Conservation (phyloP, 2,797 vertebrate genomes). For the Myotis planiceps region DNA sequence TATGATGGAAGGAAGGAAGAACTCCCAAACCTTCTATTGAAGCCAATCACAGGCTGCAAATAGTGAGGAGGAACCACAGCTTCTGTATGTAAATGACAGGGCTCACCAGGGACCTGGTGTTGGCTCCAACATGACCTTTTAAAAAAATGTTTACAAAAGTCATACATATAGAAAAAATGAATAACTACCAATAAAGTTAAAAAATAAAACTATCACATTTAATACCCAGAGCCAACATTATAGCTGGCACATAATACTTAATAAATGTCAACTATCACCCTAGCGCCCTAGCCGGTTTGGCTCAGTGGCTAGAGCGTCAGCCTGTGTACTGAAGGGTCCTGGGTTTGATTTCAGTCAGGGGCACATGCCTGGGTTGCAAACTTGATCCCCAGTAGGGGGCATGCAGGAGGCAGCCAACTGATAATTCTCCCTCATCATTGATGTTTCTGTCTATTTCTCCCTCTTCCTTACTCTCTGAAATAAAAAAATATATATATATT, state of each 20-base stretch:
- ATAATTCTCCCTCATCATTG: too few relatives aligned
- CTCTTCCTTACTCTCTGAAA: neutral
- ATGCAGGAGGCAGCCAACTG: too few relatives aligned
- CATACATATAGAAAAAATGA: neutral
- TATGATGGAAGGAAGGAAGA: neutral
- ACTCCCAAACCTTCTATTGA: neutral
- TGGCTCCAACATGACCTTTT: neutral
- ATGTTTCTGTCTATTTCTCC: too few relatives aligned
- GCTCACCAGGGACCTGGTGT: neutral
- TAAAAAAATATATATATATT: neutral
- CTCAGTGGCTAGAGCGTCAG: too few relatives aligned
- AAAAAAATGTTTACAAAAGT: neutral
- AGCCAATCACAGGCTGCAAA: neutral
- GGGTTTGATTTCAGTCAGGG: too few relatives aligned
- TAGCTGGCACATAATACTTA: neutral
- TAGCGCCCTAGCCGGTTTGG: too few relatives aligned
- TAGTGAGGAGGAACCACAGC: neutral
- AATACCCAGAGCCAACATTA: constrained; percentile 13
- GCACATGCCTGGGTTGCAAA: too few relatives aligned
- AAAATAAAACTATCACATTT: neutral
- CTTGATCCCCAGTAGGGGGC: too few relatives aligned
- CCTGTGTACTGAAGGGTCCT: too few relatives aligned
- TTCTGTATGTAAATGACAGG: neutral
- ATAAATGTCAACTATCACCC: neutral
- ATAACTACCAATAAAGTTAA: neutral